Conservation (phyloP, 2,888 invertebrate species). For the Chymomyza fuscimana region DNA sequence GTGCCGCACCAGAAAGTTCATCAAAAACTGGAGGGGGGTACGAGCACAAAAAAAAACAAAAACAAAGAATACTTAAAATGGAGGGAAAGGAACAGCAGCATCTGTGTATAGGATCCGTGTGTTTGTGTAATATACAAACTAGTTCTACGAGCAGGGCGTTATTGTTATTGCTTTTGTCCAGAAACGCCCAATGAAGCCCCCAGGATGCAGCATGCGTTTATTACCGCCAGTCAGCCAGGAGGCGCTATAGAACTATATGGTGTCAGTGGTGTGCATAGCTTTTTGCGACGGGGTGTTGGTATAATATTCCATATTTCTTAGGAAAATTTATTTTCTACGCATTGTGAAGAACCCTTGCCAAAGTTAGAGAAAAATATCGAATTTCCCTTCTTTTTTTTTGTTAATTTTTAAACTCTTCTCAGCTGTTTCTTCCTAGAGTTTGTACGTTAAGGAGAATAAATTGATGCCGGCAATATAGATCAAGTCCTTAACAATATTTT, state of each 20-base stretch:
- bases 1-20: constrained; percentile 50
- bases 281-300: too few species aligned
- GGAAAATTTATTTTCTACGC: too few species aligned
- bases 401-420: too few species aligned
- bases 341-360: too few species aligned
- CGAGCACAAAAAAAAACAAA: constrained; percentile 20
- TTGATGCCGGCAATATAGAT: too few species aligned
- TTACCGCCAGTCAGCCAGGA: constrained; percentile 22
- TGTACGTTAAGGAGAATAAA: too few species aligned
- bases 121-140: constrained; percentile 19
- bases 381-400: too few species aligned
- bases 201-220: constrained; percentile 54
- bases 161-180: constrained; percentile 69
- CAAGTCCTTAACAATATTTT: too few species aligned
- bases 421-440: too few species aligned
- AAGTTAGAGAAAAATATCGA: too few species aligned
- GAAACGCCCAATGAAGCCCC: constrained; percentile 40
- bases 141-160: constrained; percentile 43
- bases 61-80: constrained; percentile 2
- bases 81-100: constrained; percentile 1
- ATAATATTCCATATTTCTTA: too few species aligned
- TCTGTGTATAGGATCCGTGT: constrained; percentile 20
- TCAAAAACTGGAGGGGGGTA: constrained; percentile 52
- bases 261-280: too few species aligned
- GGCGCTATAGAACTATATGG: background rate